phyloP scores from a whole-genome alignment of 2,113 vertebrate genomes.

The Tringa solitaria region DNA sequence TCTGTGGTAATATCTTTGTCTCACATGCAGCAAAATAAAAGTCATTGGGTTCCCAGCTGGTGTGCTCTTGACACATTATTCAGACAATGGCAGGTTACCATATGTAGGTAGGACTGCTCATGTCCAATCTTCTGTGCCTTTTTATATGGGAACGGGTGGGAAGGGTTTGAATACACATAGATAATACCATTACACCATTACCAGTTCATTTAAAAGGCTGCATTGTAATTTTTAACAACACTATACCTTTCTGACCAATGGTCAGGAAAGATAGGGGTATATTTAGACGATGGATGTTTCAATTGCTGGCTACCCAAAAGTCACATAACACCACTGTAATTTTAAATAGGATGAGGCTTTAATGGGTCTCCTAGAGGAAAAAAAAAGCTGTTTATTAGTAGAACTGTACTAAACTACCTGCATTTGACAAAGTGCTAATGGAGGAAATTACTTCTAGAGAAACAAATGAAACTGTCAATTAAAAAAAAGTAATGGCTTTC shows the following conservation, averaged over 20 bases:
- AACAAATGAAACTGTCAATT: conserved; percentile 40
- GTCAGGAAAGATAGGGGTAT: background rate
- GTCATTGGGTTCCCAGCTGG: background rate
- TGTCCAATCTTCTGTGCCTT: background rate
- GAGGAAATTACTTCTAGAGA: background rate
- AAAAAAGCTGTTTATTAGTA: background rate
- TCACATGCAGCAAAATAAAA: background rate
- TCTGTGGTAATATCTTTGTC: background rate
- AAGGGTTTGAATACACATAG: background rate
- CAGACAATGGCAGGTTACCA: background rate
- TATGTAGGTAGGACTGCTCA: background rate
- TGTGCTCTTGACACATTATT: background rate
- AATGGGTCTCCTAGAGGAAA: background rate
- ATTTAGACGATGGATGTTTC: background rate
- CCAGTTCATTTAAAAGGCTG: background rate
- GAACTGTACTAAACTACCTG: background rate
- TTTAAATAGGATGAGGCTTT: conserved; percentile 5
- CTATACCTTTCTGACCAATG: background rate
- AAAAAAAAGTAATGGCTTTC: background rate
- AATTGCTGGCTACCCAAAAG: background rate
- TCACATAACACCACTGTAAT: background rate
- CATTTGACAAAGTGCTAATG: conserved; percentile 6
- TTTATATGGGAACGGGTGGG: background rate
- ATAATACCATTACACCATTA: background rate
- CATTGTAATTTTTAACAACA: background rate